Conservation (phyloP, 2,888 invertebrate species). For the Agonopterix heracliana region DNA sequence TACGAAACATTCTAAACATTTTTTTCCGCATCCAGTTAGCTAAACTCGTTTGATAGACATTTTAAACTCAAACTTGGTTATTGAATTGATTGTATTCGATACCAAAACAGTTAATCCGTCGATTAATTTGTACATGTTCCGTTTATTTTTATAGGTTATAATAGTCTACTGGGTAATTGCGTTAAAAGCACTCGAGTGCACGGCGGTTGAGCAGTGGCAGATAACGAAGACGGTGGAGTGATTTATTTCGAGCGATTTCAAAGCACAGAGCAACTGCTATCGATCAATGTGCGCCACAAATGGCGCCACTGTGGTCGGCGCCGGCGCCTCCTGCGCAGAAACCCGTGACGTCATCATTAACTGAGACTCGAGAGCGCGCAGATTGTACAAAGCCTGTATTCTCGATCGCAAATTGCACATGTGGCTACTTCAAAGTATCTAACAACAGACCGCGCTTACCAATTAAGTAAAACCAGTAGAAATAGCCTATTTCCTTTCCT, state of each 20-base stretch:
- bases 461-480: slow-evolving; percentile 26
- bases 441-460: slow-evolving; percentile 17
- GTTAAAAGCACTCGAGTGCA: slow-evolving; percentile 38
- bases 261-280: slow-evolving; percentile 34
- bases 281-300: slow-evolving; percentile 67
- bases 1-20: slow-evolving; percentile 12
- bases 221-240: slow-evolving; percentile 48
- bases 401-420: slow-evolving; percentile 18
- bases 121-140: not conserved
- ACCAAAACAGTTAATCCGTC: not conserved
- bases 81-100: not conserved
- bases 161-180: slow-evolving; percentile 11
- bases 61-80: not conserved
- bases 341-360: slow-evolving; percentile 44
- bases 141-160: not conserved
- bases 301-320: slow-evolving; percentile 52
- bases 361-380: not conserved
- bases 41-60: slow-evolving; percentile 14
- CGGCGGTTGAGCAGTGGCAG: slow-evolving; percentile 25
- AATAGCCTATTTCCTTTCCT: slow-evolving; percentile 30
- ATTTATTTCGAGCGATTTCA: slow-evolving; percentile 51
- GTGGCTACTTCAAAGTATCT: slow-evolving; percentile 11
- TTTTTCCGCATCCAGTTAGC: slow-evolving; percentile 13
- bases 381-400: not conserved
- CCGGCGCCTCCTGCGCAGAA: slow-evolving; percentile 47